Evolutionary conservation across 2,797 vertebrate species (phyloP).

Genomic region (Alfaro cultratus): DNA sequence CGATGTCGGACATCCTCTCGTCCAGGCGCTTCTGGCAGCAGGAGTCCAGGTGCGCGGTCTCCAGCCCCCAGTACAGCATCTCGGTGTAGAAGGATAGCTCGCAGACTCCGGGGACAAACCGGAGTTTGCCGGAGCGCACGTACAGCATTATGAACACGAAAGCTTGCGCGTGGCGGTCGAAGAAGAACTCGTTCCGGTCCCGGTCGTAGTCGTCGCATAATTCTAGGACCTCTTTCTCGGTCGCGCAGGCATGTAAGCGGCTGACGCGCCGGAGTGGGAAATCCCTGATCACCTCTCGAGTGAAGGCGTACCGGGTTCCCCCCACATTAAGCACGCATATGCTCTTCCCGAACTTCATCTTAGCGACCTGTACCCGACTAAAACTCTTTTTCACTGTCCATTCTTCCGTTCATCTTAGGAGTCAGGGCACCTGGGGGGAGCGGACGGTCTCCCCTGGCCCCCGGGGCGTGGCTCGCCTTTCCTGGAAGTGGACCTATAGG

Average conservation of each 20-base stretch:
- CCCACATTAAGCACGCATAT: slow-evolving; percentile 93
- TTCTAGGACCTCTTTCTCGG: slow-evolving; percentile 96
- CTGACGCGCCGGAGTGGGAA: slow-evolving; percentile 95
- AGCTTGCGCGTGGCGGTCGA: slow-evolving; percentile 96
- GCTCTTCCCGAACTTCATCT: slow-evolving; percentile 87
- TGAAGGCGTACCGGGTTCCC: slow-evolving; percentile 94
- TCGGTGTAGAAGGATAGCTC: slow-evolving; percentile 98
- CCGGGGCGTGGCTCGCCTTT: slow-evolving; percentile 60
- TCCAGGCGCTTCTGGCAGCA: slow-evolving; percentile 97
- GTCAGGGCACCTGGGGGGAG: slow-evolving; percentile 31
- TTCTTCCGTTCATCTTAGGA: slow-evolving; percentile 39
- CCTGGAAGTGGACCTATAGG: slow-evolving; percentile 38
- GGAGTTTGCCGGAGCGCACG: slow-evolving; percentile 94
- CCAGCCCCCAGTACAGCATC: slow-evolving; percentile 98
- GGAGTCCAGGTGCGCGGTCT: slow-evolving; percentile 93
- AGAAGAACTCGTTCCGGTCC: slow-evolving; percentile 97
- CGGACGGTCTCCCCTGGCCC: slow-evolving; percentile 25
- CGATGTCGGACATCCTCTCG: slow-evolving; percentile 95
- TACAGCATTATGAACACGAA: slow-evolving; percentile 98
- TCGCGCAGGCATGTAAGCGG: slow-evolving; percentile 92
- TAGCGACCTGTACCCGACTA: slow-evolving; percentile 35
- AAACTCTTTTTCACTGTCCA: slow-evolving; percentile 41
- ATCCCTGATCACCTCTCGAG: slow-evolving; percentile 94
- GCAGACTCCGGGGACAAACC: slow-evolving; percentile 96
- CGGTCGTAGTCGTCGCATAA: slow-evolving; percentile 98